These are phyloP conservation scores for Urocitellus parryii DNA, from an alignment of 2,113 vertebrate species.

Conservation along the genomic window DNA sequence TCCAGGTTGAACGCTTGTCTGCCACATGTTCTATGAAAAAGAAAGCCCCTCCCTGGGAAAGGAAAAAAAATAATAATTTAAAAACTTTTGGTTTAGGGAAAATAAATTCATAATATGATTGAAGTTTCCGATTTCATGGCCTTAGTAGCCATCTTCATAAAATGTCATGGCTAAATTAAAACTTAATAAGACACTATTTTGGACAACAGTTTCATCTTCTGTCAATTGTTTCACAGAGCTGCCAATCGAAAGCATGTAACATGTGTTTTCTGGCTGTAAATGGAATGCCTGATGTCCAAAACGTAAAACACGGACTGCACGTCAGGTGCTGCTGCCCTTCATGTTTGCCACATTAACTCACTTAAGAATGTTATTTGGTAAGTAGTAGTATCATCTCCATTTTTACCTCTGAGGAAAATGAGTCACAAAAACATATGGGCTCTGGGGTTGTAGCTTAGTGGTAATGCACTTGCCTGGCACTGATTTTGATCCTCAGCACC, in stretches of 20 bases:
- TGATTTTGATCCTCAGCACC: too few species aligned
- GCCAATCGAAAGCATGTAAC: neutral
- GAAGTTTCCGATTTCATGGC: neutral
- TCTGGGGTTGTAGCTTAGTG: too few species aligned
- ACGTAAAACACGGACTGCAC: neutral
- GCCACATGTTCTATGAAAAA: slow-evolving; percentile 95
- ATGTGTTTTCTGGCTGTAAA: neutral
- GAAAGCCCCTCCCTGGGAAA: slow-evolving; percentile 92
- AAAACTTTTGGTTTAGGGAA: neutral
- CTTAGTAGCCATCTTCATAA: neutral
- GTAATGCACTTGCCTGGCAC: too few species aligned
- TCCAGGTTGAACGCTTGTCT: slow-evolving; percentile 89
- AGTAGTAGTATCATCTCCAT: neutral
- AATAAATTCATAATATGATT: neutral
- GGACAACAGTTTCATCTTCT: neutral
- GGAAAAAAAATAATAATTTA: neutral
- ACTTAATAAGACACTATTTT: neutral
- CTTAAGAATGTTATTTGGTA: neutral
- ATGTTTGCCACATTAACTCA: neutral
- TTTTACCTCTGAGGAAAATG: neutral
- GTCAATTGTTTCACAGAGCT: neutral
- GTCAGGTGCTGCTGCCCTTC: neutral
- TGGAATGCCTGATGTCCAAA: neutral
- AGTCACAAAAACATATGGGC: neutral
- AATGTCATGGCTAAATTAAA: neutral